A percentile compares a stretch with the other conserved stretches of the same genome.
Evolutionary conservation across 1,140 invertebrate genomes (phyloP).

Genomic region (Acromyrmex charruanus): DNA sequence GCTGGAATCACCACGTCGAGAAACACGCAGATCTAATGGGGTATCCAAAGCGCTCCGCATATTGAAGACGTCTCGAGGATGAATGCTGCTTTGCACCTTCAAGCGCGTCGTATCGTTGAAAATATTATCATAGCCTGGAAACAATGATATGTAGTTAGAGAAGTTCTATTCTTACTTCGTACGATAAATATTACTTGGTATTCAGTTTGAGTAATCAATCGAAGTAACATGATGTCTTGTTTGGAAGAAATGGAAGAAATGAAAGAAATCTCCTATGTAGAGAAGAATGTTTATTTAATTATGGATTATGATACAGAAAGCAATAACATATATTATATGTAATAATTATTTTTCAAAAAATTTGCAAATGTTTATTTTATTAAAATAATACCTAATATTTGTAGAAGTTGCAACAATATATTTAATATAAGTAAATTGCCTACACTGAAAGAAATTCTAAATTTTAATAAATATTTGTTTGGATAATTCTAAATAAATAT

Average conservation of each 20-base stretch:
- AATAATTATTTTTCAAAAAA: neutral
- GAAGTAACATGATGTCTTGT: neutral
- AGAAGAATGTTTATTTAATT: no score
- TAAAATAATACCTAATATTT: neutral
- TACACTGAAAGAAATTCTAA: no score
- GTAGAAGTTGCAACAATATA: no score
- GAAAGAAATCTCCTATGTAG: no score
- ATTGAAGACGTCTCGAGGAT: neutral
- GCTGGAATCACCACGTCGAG: constrained; percentile 7
- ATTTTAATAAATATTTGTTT: no score
- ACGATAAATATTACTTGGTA: neutral
- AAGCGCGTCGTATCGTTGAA: neutral
- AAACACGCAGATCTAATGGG: neutral
- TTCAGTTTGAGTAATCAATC: neutral
- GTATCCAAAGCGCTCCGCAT: neutral
- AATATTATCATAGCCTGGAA: neutral
- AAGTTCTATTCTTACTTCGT: constrained; percentile 8
- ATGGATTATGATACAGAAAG: neutral
- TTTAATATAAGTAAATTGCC: no score
- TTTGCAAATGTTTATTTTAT: neutral
- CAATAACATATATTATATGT: neutral
- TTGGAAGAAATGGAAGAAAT: neutral
- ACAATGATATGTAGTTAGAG: neutral
- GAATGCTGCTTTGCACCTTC: neutral
- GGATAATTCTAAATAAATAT: no score